Evolutionary conservation across 2,888 invertebrate species (phyloP), one percentile per base, ranked within the genome.

Genomic region (Nebria salina): DNA sequence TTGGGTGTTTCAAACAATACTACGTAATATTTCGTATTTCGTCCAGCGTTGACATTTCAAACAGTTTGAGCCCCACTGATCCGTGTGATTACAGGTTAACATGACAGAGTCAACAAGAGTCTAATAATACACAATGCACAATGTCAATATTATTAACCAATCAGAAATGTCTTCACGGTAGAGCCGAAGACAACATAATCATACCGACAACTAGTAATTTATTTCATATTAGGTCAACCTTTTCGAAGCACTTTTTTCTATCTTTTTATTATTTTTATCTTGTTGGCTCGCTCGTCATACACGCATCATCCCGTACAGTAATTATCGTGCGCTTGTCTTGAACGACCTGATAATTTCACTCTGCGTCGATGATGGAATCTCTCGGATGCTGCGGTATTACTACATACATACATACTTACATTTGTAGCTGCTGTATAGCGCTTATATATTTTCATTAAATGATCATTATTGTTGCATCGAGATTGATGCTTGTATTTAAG

Each of bases 121-220:
- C 86, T 88, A 88, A 89, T 88, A 88, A 88, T 85, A 88, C 85
- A 87, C 86, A 88, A 88, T 88, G 88, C 85, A 87, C 86, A 88
- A 88, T 88, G 88, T 89, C 88, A 89, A 88, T 89, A 88, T 89
- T 87, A 89, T 89, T 89, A 89, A 88, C 88, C 88, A 88, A 88
- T 89, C 88, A 88, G 87, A 87, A 87, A 88, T 89, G 88, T 89
- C 88, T 87, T 85, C 87, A 87, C 85, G 86, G 88, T 88, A 87
- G 88, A 86, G 86, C 87, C 88, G 88, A 88, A 86, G 89, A 88
- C 88, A 88, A 86, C 86, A 87, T 88, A 88, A 88, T 89, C 87
- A 87, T 65, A 86, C 85, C 85, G 84, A 84, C 85, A 84, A 83
- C 86, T 86, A 65, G 87, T 88, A 88, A 89, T 89, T 89, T 88